Conservation (phyloP, 2,113 vertebrate genomes). For the Elachura formosa region DNA sequence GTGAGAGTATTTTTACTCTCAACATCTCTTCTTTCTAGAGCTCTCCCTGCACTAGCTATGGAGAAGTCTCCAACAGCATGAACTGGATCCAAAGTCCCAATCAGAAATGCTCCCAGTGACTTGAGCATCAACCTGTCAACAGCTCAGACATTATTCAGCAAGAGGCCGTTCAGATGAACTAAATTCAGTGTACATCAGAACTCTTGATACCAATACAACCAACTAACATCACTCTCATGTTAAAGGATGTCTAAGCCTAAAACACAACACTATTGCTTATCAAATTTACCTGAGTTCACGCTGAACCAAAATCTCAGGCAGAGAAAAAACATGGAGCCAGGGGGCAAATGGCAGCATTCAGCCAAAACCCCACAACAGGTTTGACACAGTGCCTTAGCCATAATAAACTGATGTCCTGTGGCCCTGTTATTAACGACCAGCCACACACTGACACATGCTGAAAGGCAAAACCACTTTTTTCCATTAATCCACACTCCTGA, state of each 20-base stretch:
- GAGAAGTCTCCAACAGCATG: background rate
- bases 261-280: background rate
- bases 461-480: background rate
- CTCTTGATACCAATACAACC: background rate
- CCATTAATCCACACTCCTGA: background rate
- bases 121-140: background rate
- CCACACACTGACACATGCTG: background rate
- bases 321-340: background rate
- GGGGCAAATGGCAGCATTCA: background rate
- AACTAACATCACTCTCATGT: background rate
- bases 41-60: background rate
- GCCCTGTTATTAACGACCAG: background rate
- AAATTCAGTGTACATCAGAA: background rate
- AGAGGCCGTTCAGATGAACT: background rate
- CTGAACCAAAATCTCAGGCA: background rate
- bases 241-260: background rate
- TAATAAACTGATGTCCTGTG: background rate
- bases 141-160: background rate
- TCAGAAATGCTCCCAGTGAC: background rate
- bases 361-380: background rate
- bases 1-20: background rate
- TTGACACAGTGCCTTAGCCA: background rate
- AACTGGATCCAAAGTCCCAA: rapidly evolving
- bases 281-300: background rate
- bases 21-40: background rate